phyloP scores from a whole-genome alignment of 2,797 vertebrate species.

The Gymnodraco acuticeps region DNA sequence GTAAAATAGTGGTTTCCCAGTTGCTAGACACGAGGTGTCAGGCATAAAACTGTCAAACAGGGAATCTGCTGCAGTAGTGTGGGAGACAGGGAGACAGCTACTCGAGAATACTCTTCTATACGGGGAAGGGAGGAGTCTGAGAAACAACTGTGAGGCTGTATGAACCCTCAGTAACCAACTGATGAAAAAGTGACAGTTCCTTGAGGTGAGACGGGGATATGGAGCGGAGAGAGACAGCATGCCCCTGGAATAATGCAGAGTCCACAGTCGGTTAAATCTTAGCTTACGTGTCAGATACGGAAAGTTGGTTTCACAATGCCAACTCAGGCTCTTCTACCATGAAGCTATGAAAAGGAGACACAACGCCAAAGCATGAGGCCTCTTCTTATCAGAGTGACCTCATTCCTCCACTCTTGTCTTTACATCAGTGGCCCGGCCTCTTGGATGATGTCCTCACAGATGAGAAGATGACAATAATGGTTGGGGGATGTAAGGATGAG shows the following conservation, averaged over 20 bases:
- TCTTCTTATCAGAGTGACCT: conserved; percentile 58
- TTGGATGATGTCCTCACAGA: conserved; percentile 36
- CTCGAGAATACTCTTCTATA: conserved; percentile 63
- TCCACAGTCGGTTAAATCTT: conserved; percentile 57
- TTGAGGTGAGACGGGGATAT: conserved; percentile 72
- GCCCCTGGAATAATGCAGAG: conserved; percentile 67
- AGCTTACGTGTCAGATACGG: conserved; percentile 57
- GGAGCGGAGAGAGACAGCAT: conserved; percentile 66
- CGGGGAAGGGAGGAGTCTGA: conserved; percentile 49
- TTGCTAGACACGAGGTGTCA: conserved; percentile 66
- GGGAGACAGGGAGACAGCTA: conserved; percentile 71
- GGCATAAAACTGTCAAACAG: conserved; percentile 77
- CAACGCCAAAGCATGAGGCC: conserved; percentile 26
- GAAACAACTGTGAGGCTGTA: conserved; percentile 56
- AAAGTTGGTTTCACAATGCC: conserved; percentile 47
- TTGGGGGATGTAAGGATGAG: conserved; percentile 49
- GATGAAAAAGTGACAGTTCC: conserved; percentile 79
- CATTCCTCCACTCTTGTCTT: conserved; percentile 47
- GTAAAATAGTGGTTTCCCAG: conserved; percentile 71
- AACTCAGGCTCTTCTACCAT: conserved; percentile 34
- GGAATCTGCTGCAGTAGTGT: conserved; percentile 67
- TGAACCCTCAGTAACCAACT: conserved; percentile 72
- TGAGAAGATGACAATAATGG: conserved; percentile 50
- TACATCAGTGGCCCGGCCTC: conserved; percentile 41
- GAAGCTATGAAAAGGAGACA: conserved; percentile 33